A percentile compares a stretch with the other conserved stretches of the same genome.
phyloP scores from a whole-genome alignment of 2,797 vertebrate species.

The Anguilla obscura region DNA sequence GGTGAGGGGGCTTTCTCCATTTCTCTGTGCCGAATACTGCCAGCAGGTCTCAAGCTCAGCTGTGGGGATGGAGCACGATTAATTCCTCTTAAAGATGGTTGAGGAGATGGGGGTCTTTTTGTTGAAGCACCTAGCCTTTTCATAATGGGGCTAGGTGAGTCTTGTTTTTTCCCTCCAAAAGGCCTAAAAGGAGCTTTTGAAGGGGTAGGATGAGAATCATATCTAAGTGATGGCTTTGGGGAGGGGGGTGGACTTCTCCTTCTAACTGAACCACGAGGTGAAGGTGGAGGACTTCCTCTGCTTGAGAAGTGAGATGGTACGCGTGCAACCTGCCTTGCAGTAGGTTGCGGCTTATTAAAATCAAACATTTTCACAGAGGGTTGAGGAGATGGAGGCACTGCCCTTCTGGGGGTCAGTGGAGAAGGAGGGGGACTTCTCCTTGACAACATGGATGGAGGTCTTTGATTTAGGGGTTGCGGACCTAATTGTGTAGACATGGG shows the following conservation, averaged over 20 bases:
- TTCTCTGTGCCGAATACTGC: slow-evolving; percentile 30
- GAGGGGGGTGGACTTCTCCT: slow-evolving; percentile 64
- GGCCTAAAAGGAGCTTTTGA: slow-evolving; percentile 57
- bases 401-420: slow-evolving; percentile 57
- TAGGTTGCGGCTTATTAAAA: slow-evolving; percentile 59
- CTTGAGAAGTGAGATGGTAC: slow-evolving; percentile 49
- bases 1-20: slow-evolving; percentile 59
- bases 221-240: slow-evolving; percentile 65
- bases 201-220: slow-evolving; percentile 59
- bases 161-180: slow-evolving; percentile 61
- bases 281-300: slow-evolving; percentile 57
- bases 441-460: slow-evolving; percentile 51
- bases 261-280: slow-evolving; percentile 55
- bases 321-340: slow-evolving; percentile 28
- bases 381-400: slow-evolving; percentile 56
- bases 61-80: slow-evolving; percentile 52
- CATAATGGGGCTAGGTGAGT: slow-evolving; percentile 61
- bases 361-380: slow-evolving; percentile 56
- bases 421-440: slow-evolving; percentile 62
- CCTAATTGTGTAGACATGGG: slow-evolving; percentile 50
- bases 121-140: slow-evolving; percentile 32
- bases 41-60: slow-evolving; percentile 48
- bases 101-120: slow-evolving; percentile 58
- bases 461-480: slow-evolving; percentile 53
- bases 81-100: slow-evolving; percentile 50